Evolutionary conservation across 2,797 vertebrate species (phyloP).

Genomic region (Sphenopsis melanotis): DNA sequence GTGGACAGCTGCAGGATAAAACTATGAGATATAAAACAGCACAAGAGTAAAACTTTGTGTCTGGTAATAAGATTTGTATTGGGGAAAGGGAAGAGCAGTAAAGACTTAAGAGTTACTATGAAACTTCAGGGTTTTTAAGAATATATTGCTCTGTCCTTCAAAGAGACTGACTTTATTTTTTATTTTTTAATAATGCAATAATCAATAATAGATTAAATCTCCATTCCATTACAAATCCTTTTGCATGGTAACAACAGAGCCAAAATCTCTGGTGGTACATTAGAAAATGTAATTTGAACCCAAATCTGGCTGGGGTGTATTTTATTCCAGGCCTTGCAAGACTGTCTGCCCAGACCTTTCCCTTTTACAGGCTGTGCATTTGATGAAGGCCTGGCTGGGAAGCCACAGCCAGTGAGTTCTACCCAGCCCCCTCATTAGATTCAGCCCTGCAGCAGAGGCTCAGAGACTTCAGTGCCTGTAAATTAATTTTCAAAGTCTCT

Average conservation of each 20-base stretch:
- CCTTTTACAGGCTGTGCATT: not conserved
- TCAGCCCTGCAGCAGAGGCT: not conserved
- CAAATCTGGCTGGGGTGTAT: not conserved
- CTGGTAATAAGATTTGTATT: not conserved
- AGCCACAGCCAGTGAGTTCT: not conserved
- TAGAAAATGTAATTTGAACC: conserved; percentile 1
- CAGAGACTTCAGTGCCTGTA: not conserved
- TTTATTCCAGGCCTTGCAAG: not conserved
- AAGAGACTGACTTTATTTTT: conserved; percentile 11
- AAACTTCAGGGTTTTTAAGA: not conserved
- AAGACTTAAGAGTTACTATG: not conserved
- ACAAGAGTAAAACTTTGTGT: not conserved
- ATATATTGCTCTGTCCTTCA: not conserved
- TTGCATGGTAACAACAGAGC: not conserved
- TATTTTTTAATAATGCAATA: conserved; percentile 27
- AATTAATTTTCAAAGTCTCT: not conserved
- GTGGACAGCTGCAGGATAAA: not conserved
- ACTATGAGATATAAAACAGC: not conserved
- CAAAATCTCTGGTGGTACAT: not conserved
- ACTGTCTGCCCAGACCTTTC: not conserved
- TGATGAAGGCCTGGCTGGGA: not conserved
- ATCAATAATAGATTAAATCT: conserved; percentile 22
- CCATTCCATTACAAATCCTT: conserved; percentile 40
- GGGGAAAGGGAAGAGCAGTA: not conserved
- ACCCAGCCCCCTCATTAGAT: not conserved